These are phyloP conservation scores for Eonycteris spelaea DNA, from an alignment of 2,113 vertebrate species.

Conservation along the genomic window DNA sequence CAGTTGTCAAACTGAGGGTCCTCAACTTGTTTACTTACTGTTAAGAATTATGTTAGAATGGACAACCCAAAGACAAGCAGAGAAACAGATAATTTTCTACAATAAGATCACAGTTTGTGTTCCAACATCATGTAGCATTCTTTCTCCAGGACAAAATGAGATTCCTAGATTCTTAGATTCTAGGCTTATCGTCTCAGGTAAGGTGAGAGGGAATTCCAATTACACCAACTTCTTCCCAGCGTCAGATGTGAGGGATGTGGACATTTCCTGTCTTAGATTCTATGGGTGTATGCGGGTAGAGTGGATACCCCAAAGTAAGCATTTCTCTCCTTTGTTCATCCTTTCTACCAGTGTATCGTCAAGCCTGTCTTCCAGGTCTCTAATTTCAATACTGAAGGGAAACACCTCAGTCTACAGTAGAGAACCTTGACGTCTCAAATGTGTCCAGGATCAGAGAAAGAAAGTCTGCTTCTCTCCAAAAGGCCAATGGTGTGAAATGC, in stretches of 20 bases:
- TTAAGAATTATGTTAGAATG: not conserved
- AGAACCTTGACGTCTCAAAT: not conserved
- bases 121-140: not conserved
- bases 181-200: not conserved
- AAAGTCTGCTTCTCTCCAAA: not conserved
- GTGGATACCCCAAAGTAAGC: not conserved
- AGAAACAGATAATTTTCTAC: not conserved
- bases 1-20: not conserved
- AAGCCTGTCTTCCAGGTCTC: not conserved
- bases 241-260: not conserved
- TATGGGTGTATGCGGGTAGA: not conserved
- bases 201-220: not conserved
- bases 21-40: not conserved
- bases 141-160: not conserved
- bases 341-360: not conserved
- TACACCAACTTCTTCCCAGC: not conserved
- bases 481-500: not conserved
- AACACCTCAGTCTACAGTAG: not conserved
- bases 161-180: not conserved
- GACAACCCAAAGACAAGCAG: not conserved
- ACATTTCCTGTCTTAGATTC: not conserved
- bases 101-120: not conserved
- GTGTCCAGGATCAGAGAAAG: not conserved
- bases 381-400: not conserved
- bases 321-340: not conserved